phyloP scores from a whole-genome alignment of 2,888 invertebrate genomes.

The Dastarcus helophoroides region DNA sequence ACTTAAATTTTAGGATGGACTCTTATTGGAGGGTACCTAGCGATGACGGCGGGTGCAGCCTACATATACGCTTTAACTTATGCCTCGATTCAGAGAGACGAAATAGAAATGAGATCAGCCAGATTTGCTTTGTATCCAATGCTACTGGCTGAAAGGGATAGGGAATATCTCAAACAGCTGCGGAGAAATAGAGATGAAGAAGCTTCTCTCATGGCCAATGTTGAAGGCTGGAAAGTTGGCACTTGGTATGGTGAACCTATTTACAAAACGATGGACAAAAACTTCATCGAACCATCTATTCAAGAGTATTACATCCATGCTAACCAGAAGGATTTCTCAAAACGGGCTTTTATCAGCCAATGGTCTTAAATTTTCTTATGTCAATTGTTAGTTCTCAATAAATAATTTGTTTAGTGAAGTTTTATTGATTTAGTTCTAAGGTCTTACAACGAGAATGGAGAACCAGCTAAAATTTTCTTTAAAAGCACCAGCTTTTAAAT shows the following conservation, averaged over 20 bases:
- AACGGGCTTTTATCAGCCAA: conserved; percentile 43
- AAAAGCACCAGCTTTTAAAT: too few relatives aligned
- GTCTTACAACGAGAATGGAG: too few relatives aligned
- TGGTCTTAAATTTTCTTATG: conserved; percentile 38
- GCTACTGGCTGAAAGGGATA: conserved; percentile 72
- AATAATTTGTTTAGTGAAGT: too few relatives aligned
- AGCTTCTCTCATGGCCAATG: conserved; percentile 75
- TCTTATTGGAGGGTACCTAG: conserved; percentile 49
- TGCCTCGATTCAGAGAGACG: conserved; percentile 42
- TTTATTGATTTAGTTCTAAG: too few relatives aligned
- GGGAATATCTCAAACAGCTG: conserved; percentile 71
- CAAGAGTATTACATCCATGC: conserved; percentile 64
- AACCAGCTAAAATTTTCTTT: too few relatives aligned
- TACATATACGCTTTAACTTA: conserved; percentile 48
- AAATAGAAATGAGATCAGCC: conserved; percentile 67
- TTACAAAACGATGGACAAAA: conserved; percentile 58
- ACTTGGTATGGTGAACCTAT: conserved; percentile 78
- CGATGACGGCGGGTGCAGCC: conserved; percentile 43
- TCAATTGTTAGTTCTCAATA: background rate
- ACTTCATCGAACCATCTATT: conserved; percentile 50
- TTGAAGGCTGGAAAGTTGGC: conserved; percentile 85
- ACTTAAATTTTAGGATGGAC: conserved; percentile 43
- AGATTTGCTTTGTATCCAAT: conserved; percentile 66
- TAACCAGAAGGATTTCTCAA: conserved; percentile 39
- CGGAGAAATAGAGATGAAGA: conserved; percentile 75